phyloP scores from a whole-genome alignment of 1,140 invertebrate species.

The Ostrea denselamellosa region DNA sequence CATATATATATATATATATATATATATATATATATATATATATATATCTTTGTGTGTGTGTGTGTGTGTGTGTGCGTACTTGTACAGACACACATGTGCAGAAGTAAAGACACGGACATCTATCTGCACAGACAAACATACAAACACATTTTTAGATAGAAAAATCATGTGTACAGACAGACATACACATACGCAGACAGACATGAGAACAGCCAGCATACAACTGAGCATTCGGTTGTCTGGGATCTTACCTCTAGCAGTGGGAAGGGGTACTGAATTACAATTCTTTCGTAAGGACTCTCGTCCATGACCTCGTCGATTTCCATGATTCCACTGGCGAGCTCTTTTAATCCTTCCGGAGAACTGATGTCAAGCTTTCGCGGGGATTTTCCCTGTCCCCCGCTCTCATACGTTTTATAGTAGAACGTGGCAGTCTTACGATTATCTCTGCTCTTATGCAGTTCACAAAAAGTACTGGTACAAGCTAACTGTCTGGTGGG shows the following conservation, averaged over 20 bases:
- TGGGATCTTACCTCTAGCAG: conserved; percentile 59
- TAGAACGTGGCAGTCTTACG: conserved; percentile 48
- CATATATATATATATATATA: too few species aligned
- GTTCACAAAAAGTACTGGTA: conserved; percentile 69
- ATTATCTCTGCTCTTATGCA: conserved; percentile 55
- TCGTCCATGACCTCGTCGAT: conserved; percentile 54
- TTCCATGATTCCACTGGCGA: conserved; percentile 43
- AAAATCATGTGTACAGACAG: too few species aligned
- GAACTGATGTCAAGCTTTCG: conserved; percentile 23
- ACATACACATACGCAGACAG: too few species aligned
- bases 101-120: too few species aligned
- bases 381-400: not conserved
- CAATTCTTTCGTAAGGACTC: conserved; percentile 63
- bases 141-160: too few species aligned
- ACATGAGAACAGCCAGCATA: too few species aligned
- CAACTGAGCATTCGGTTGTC: too few species aligned
- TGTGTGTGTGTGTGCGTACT: too few species aligned
- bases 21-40: too few species aligned
- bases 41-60: too few species aligned
- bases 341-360: conserved; percentile 17
- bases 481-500: conserved; percentile 65
- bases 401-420: conserved; percentile 35
- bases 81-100: too few species aligned
- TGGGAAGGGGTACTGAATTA: conserved; percentile 67
- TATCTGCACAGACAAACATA: too few species aligned